These are phyloP conservation scores for Arizona elegans DNA, from an alignment of 2,113 vertebrate genomes.

Conservation along the genomic window DNA sequence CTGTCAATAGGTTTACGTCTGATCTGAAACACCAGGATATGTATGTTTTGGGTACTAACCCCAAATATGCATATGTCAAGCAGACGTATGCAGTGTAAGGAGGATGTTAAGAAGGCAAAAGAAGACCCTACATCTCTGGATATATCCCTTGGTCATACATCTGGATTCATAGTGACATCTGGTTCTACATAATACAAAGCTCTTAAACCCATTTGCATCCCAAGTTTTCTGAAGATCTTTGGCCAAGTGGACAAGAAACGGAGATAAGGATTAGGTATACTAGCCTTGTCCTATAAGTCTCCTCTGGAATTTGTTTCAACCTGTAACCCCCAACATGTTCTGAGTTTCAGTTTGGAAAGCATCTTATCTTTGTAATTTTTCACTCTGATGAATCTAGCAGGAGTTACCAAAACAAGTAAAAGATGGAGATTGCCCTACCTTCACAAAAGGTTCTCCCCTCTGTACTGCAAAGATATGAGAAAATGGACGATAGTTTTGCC, in stretches of 20 bases:
- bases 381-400: background rate
- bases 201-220: background rate
- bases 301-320: background rate
- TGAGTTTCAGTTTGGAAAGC: background rate
- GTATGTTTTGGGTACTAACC: background rate
- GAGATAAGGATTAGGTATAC: background rate
- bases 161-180: background rate
- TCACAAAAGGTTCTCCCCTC: background rate
- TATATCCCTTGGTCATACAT: background rate
- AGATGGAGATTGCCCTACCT: background rate
- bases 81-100: background rate
- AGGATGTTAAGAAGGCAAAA: background rate
- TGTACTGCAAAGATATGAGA: background rate
- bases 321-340: background rate
- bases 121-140: background rate
- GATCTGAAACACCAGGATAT: background rate
- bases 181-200: background rate
- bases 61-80: background rate
- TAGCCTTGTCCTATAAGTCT: background rate
- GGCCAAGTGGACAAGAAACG: background rate
- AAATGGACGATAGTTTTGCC: background rate
- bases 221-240: background rate
- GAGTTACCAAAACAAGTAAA: background rate
- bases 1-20: background rate
- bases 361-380: background rate